Evolutionary conservation across 2,113 vertebrate genomes (phyloP).

Genomic region (Poeciliopsis prolifica): DNA sequence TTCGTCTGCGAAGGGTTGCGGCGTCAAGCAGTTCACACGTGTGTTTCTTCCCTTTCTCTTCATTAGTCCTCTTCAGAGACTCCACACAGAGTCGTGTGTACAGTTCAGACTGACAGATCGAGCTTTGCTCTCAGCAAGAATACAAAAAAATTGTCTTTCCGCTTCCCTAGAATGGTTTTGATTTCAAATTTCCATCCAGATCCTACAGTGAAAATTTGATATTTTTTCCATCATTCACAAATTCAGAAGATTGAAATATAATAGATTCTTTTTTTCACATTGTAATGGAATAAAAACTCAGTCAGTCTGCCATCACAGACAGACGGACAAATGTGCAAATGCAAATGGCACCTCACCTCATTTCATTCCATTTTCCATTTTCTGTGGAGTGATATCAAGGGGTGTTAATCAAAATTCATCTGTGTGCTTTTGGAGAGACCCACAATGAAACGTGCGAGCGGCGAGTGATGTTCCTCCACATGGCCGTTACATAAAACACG

Average conservation of each 20-base stretch:
- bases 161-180: neutral
- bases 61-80: constrained; percentile 7
- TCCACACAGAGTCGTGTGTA: neutral
- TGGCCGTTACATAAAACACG: neutral
- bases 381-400: neutral
- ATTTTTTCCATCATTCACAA: neutral
- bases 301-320: neutral
- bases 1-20: constrained; percentile 1
- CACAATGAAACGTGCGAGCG: neutral
- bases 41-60: neutral
- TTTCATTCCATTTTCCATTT: constrained; percentile 9
- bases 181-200: neutral
- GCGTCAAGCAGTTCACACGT: neutral
- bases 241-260: neutral
- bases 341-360: constrained; percentile 7
- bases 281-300: neutral
- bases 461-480: constrained; percentile 1
- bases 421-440: neutral
- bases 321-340: constrained; percentile 1
- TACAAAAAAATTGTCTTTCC: neutral
- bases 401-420: neutral
- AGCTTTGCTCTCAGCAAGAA: neutral
- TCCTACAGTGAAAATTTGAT: neutral
- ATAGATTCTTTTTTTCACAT: neutral
- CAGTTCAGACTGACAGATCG: neutral